Percentiles rank a stretch among this genome's conserved stretches.
Conservation (phyloP, 2,888 invertebrate genomes). For the Latrodectus elegans region DNA sequence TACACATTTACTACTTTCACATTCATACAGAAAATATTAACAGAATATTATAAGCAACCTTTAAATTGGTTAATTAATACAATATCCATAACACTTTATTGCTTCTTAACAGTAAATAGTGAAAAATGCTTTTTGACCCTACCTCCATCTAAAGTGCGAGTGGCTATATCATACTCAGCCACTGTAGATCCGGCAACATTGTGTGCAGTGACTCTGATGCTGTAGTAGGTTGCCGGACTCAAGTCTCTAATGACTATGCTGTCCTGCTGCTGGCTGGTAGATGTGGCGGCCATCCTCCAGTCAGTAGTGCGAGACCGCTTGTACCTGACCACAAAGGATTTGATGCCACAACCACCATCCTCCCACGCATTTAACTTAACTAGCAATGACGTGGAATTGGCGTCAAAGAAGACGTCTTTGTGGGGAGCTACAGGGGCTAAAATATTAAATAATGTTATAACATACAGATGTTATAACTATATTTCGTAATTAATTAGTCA, state of each 20-base stretch:
- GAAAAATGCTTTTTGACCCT: background rate
- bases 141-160: conserved; percentile 66
- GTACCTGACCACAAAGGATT: conserved; percentile 69
- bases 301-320: conserved; percentile 61
- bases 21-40: too few species aligned
- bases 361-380: conserved; percentile 75
- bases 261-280: conserved; percentile 31
- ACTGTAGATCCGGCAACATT: conserved; percentile 71
- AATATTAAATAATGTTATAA: too few species aligned
- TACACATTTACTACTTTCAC: too few species aligned
- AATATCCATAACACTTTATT: too few species aligned
- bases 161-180: conserved; percentile 68
- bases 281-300: conserved; percentile 63
- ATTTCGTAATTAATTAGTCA: background rate
- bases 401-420: conserved; percentile 69
- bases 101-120: too few species aligned
- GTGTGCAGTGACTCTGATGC: conserved; percentile 70
- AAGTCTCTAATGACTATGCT: conserved; percentile 62
- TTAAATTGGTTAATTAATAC: too few species aligned
- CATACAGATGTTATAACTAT: background rate
- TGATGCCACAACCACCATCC: conserved; percentile 75
- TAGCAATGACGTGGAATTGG: conserved; percentile 75
- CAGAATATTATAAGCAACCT: too few species aligned
- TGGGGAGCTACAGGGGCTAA: conserved; percentile 74
- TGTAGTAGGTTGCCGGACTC: conserved; percentile 70